Conservation (phyloP, 2,888 invertebrate species). For the Arctia plantaginis region DNA sequence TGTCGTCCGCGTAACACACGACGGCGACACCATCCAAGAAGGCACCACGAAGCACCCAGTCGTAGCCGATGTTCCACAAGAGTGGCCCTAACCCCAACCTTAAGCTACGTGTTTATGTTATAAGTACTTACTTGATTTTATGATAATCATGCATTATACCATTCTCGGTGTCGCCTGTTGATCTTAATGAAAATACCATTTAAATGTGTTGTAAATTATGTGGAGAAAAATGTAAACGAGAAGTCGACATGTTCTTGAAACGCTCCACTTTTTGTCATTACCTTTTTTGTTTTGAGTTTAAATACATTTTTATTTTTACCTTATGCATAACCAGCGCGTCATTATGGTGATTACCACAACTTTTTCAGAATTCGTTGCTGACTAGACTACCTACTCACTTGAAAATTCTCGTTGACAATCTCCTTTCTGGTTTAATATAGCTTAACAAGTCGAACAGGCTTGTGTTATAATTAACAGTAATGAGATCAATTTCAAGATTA, state of each 20-base stretch:
- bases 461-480: constrained; percentile 1
- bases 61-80: too few species aligned
- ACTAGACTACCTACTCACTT: background rate
- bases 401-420: background rate
- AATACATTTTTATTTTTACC: background rate
- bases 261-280: constrained; percentile 14
- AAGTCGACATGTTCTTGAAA: constrained; percentile 25
- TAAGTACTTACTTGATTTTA: constrained; percentile 27
- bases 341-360: background rate
- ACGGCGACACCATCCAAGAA: too few species aligned
- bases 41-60: too few species aligned
- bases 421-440: background rate
- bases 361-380: background rate
- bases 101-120: constrained; percentile 4
- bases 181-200: constrained; percentile 57
- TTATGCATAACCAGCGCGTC: background rate
- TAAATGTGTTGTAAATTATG: constrained; percentile 46
- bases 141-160: constrained; percentile 54
- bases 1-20: too few species aligned
- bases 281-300: constrained; percentile 9
- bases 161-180: constrained; percentile 49
- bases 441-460: background rate
- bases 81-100: too few species aligned
- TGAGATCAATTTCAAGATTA: constrained; percentile 8
- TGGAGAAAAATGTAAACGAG: constrained; percentile 46